Evolutionary conservation across 2,113 vertebrate species (phyloP).

Genomic region (Pampusana beccarii): DNA sequence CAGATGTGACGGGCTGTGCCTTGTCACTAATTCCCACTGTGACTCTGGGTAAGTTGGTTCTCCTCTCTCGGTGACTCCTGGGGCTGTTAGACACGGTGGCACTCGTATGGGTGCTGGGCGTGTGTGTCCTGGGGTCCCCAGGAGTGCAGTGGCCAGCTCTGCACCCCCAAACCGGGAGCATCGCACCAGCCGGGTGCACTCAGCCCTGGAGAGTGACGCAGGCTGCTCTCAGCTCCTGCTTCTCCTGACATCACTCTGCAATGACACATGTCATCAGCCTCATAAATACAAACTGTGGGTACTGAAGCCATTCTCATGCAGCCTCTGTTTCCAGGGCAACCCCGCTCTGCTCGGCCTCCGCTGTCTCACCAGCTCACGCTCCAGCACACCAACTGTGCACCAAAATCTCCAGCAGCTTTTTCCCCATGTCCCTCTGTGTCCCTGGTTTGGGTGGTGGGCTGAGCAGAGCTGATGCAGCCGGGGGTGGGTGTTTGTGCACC

Average conservation of each 20-base stretch:
- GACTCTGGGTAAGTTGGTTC: background rate
- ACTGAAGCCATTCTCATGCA: background rate
- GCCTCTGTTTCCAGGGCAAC: slow-evolving; percentile 60
- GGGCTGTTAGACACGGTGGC: background rate
- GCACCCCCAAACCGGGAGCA: background rate
- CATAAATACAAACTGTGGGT: background rate
- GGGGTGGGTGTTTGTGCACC: background rate
- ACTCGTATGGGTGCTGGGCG: background rate
- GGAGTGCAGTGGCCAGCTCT: rapidly evolving
- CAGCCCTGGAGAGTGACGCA: background rate
- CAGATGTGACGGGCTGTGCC: background rate
- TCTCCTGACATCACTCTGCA: background rate
- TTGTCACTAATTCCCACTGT: background rate
- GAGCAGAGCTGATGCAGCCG: background rate
- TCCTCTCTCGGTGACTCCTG: rapidly evolving
- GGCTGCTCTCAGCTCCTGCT: background rate
- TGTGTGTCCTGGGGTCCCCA: background rate
- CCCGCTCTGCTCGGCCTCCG: background rate
- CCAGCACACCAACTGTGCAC: background rate
- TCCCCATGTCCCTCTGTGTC: background rate
- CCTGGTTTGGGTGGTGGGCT: background rate
- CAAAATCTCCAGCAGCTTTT: background rate
- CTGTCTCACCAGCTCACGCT: background rate
- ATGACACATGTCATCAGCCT: background rate
- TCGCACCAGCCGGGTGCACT: rapidly evolving